Conservation (phyloP, 2,888 invertebrate genomes). For the Ophioninae sp. region DNA sequence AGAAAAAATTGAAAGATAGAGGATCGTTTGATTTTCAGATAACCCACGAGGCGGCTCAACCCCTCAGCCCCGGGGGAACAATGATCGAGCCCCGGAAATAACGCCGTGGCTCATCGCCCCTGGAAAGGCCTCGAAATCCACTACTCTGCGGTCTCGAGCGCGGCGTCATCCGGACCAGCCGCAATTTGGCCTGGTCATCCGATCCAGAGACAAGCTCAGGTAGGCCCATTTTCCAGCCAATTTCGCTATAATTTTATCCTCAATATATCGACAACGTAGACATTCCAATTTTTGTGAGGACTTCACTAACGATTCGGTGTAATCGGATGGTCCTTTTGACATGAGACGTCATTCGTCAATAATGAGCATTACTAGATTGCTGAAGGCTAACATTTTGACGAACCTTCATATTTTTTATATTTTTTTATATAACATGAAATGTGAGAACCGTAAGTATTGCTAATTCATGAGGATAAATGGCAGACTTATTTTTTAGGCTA, state of each 20-base stretch:
- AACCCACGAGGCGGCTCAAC: constrained; percentile 64
- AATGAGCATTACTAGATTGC: too few relatives aligned
- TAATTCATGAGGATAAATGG: too few relatives aligned
- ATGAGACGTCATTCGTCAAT: not conserved
- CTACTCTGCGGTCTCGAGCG: constrained; percentile 42
- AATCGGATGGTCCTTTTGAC: not conserved
- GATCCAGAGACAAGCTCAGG: constrained; percentile 48
- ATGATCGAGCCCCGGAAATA: constrained; percentile 69
- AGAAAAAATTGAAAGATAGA: constrained; percentile 7
- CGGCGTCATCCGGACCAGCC: constrained; percentile 43
- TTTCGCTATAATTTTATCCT: not conserved
- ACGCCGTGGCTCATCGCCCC: constrained; percentile 62
- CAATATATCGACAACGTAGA: constrained; percentile 1
- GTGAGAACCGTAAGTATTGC: too few relatives aligned
- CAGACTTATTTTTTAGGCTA: too few relatives aligned
- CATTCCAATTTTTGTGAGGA: too few relatives aligned
- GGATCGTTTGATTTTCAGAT: constrained; percentile 60
- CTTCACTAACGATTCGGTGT: not conserved
- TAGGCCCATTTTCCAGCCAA: constrained; percentile 39
- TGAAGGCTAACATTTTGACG: too few relatives aligned
- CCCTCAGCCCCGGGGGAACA: constrained; percentile 63
- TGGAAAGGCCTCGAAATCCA: constrained; percentile 47
- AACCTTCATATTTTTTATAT: too few relatives aligned
- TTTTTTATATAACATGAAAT: too few relatives aligned
- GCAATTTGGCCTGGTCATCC: constrained; percentile 30